Evolutionary conservation across 2,113 vertebrate species (phyloP).

Genomic region (Lepisosteus oculatus): DNA sequence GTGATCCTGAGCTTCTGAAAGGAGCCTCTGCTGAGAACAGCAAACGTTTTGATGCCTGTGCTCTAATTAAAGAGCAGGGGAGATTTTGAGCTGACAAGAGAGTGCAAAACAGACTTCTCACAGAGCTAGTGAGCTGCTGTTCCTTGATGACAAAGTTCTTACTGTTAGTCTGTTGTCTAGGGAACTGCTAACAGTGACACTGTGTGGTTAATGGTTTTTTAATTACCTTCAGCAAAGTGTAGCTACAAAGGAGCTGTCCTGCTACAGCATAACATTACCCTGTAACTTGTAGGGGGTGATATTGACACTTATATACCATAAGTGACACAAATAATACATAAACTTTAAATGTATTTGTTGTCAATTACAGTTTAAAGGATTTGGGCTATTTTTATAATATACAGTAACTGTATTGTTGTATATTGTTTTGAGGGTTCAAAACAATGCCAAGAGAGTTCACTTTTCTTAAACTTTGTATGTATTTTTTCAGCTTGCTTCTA

Average conservation of each 20-base stretch:
- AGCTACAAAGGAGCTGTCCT: background rate
- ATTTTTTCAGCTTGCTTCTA: no score
- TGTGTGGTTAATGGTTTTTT: slow-evolving; percentile 3
- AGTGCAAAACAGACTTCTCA: background rate
- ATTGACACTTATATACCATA: no score
- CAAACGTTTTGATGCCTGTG: background rate
- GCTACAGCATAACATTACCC: background rate
- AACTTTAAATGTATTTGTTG: no score
- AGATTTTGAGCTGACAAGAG: background rate
- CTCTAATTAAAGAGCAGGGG: background rate
- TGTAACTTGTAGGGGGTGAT: no score
- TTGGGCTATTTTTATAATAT: no score
- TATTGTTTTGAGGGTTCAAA: no score
- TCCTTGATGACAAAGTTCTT: background rate
- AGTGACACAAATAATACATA: no score
- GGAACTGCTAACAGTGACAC: background rate
- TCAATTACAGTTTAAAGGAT: no score
- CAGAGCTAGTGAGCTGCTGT: background rate
- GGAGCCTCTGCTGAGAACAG: background rate
- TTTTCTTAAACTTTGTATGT: no score
- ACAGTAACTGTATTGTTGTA: no score
- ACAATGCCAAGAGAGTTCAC: no score
- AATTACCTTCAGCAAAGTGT: background rate
- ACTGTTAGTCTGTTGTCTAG: background rate
- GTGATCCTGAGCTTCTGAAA: background rate